Conservation (phyloP, 2,888 invertebrate genomes). For the Aethes cnicana region DNA sequence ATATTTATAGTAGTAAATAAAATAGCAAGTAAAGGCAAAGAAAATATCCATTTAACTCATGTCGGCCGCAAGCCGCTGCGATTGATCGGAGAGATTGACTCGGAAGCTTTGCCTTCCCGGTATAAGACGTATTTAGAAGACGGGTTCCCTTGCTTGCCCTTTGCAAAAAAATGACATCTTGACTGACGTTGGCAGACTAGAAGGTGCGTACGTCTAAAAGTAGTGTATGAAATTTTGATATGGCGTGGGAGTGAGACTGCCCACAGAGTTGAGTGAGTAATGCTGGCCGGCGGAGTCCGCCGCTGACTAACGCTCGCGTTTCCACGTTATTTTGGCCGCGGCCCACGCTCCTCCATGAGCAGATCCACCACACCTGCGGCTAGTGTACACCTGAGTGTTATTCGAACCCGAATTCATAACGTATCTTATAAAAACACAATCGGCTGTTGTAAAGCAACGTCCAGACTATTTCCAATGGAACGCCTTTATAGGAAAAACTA, state of each 20-base stretch:
- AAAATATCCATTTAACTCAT: no score
- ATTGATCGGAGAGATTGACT: no score
- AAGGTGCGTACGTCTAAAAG: conserved; percentile 53
- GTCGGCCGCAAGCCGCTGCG: no score
- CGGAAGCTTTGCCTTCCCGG: neutral
- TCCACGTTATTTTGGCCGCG: conserved; percentile 73
- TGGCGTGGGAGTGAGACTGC: conserved; percentile 69
- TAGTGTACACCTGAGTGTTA: conserved; percentile 75
- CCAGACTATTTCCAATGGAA: no score
- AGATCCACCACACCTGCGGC: conserved; percentile 72
- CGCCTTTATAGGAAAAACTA: no score
- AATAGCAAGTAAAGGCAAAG: no score
- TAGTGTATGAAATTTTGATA: conserved; percentile 74
- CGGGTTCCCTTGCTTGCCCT: no score
- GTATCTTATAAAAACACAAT: conserved; percentile 38
- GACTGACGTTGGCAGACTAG: conserved; percentile 6
- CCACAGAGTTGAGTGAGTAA: conserved; percentile 73
- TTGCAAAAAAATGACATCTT: conserved; percentile 7
- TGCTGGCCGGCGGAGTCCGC: conserved; percentile 54
- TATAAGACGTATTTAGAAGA: no score
- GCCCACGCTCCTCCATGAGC: conserved; percentile 65
- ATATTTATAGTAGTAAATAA: no score
- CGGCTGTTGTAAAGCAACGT: conserved; percentile 35
- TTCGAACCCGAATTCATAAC: conserved; percentile 57
- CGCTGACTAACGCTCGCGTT: conserved; percentile 66